Evolutionary conservation across 2,888 invertebrate species (phyloP), one percentile per base, ranked within the genome.

Genomic region (Acleris literana): DNA sequence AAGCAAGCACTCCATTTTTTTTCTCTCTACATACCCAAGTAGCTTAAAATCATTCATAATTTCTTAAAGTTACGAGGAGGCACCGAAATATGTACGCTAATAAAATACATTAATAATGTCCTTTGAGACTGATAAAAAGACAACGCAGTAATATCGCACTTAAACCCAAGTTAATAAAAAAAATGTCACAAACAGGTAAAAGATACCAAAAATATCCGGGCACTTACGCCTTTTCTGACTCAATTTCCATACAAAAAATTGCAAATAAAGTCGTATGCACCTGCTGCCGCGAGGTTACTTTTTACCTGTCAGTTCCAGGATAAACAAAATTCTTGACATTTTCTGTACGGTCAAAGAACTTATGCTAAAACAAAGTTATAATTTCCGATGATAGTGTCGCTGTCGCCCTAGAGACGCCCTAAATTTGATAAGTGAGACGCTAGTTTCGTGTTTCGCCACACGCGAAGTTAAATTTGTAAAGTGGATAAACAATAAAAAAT

Each of bases 401-500:
- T 39, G 53, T 22, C 39, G 49, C 7, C 13, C 25, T 43, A 49
- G 33, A 33, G 33, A 9, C 9, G 4, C 33, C 33, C 33, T 33
- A 6, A 25, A 39, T 53, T 9, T 6, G 13, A 39, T 55, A 43
- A 20, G 55, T 3, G 16, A n/a, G 11, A 6, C 16, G 20, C 43
- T 55, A 44, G 64, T 54, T 44, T 11, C n/a, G 25, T n/a, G 43
- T 33, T 60, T 61, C 1, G 1, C 55, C 65, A n/a, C 44, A 20
- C 3, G 65, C n/a, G 51, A 39, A 16, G 1, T 13, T 57, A 78
- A 73, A 68, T 60, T 71, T 73, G 72, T 71, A 70, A 73, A 74
- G 72, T 74, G 74, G 75, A 82, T 80, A 85, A 84, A 85, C 81
- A 80, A 85, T 79, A 86, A 83, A 79, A 73, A 74, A 72, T 75